Base-by-base conservation (phyloP, 2,113 vertebrate genomes). In the Axis porcinus region DNA sequence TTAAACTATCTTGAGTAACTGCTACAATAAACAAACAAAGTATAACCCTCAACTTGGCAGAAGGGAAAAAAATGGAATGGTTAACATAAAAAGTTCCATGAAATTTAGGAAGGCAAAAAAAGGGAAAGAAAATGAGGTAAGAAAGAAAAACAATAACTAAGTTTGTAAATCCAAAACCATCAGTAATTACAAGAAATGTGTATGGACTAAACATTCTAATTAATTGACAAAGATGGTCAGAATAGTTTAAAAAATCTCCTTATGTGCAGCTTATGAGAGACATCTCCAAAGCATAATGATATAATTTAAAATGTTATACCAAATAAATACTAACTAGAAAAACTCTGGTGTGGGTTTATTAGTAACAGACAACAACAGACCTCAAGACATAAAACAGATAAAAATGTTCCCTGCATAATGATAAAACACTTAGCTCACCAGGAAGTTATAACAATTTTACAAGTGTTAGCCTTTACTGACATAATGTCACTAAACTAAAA, bases 301-400 rank as follows among this genome's bases (percentile, higher is more conserved):
- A 90, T 33, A 54, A 60, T 36, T 79, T 88, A 47, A 83, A 95
- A 64, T 23, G 8, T 25, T 84, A 43, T 25, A 70, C 7, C 10
- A 84, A 95, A 86, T 13, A 86, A 83, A 96, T 45, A 70, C 12
- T 23, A 85, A 89, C 45, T 70, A 94, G 96, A 93, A 93, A 36
- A 33, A 50, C 79, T 64, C 28, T 90, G 21, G 4, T 83, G 17
- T 25, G 27, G 62, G 10, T 70, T 45, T 81, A 85, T 91, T 85
- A 95, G 5, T n/a, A 83, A 74, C 13, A 85, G 27, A 84, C n/a
- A 79, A 93, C 78, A 93, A 87, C 33, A 79, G 54, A 88, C 10
- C 81, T 81, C 10, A 52, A 33, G n/a, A 86, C 9, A 40, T 74
- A 47, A 76, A 93, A 57, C 1, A 81, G 55, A 67, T 79, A 58